phyloP scores from a whole-genome alignment of 1,140 invertebrate genomes.

The Papilio dardanus region DNA sequence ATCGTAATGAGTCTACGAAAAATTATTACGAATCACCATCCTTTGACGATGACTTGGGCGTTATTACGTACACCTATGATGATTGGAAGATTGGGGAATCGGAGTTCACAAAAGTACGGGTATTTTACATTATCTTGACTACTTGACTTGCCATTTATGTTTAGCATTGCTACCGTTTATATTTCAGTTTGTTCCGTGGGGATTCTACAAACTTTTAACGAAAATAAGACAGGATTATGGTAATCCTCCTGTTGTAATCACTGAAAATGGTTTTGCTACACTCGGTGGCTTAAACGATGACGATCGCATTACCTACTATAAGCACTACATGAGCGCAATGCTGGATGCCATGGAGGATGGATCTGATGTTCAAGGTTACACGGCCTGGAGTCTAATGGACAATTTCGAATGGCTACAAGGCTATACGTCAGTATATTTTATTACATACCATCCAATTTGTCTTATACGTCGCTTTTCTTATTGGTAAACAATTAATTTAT shows the following conservation, averaged over 20 bases:
- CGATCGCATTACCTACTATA: slow-evolving; percentile 73
- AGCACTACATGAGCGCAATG: slow-evolving; percentile 69
- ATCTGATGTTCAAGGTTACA: slow-evolving; percentile 62
- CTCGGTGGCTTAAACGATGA: slow-evolving; percentile 57
- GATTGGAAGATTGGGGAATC: slow-evolving; percentile 47
- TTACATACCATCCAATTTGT: background rate
- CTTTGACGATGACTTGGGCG: slow-evolving; percentile 41
- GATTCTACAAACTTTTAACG: slow-evolving; percentile 60
- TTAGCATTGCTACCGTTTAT: no score
- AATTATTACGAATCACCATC: slow-evolving; percentile 40
- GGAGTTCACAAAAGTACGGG: slow-evolving; percentile 37
- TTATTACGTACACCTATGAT: slow-evolving; percentile 37
- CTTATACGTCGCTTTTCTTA: slow-evolving; percentile 39
- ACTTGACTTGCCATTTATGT: no score
- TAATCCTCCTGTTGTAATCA: slow-evolving; percentile 63
- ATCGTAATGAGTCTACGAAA: slow-evolving; percentile 62
- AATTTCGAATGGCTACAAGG: slow-evolving; percentile 85
- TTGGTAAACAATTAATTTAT: background rate
- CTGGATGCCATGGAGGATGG: slow-evolving; percentile 72
- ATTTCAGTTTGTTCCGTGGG: slow-evolving; percentile 56
- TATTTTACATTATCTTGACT: background rate
- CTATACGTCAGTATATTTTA: slow-evolving; percentile 44
- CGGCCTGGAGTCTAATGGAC: slow-evolving; percentile 83
- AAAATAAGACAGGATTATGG: slow-evolving; percentile 59
- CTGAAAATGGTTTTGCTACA: slow-evolving; percentile 71